phyloP scores from a whole-genome alignment of 1,140 invertebrate genomes.

The Gonatopus flavifemur region DNA sequence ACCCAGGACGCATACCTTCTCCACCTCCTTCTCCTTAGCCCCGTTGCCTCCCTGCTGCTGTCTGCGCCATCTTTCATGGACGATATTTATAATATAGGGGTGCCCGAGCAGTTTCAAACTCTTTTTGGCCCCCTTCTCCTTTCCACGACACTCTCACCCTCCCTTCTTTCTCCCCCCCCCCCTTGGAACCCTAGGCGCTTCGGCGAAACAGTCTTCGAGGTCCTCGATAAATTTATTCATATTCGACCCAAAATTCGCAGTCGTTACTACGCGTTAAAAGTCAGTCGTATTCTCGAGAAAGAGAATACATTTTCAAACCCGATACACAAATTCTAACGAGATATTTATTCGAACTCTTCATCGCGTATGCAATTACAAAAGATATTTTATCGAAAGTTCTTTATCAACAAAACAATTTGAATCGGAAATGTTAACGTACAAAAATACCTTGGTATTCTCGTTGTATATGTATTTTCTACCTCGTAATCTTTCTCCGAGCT shows the following conservation, averaged over 20 bases:
- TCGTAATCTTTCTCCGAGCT: conserved; percentile 27
- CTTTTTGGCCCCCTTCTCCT: conserved; percentile 46
- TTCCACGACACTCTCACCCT: conserved; percentile 4
- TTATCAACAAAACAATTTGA: not conserved
- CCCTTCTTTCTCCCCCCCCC: conserved; percentile 10
- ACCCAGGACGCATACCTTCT: no score
- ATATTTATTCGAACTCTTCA: conserved; percentile 8
- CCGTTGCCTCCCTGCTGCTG: conserved; percentile 52
- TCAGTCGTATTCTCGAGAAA: conserved; percentile 16
- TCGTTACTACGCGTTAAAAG: conserved; percentile 12
- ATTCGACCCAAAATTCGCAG: conserved; percentile 33
- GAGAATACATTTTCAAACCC: conserved; percentile 6
- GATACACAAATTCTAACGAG: conserved; percentile 5
- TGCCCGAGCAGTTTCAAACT: conserved; percentile 57
- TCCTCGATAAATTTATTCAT: conserved; percentile 49
- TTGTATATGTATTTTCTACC: conserved; percentile 6
- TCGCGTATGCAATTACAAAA: conserved; percentile 4
- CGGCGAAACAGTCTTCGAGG: no score
- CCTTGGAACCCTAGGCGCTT: conserved; percentile 21
- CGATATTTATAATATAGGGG: conserved; percentile 61
- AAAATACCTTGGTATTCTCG: not conserved
- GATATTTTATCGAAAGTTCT: not conserved
- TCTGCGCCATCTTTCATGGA: conserved; percentile 59
- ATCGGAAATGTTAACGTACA: not conserved
- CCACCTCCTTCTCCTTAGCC: no score